Percentiles rank a stretch among this genome's conserved stretches.
Conservation (phyloP, 2,113 vertebrate species). For the Platichthys stellatus region DNA sequence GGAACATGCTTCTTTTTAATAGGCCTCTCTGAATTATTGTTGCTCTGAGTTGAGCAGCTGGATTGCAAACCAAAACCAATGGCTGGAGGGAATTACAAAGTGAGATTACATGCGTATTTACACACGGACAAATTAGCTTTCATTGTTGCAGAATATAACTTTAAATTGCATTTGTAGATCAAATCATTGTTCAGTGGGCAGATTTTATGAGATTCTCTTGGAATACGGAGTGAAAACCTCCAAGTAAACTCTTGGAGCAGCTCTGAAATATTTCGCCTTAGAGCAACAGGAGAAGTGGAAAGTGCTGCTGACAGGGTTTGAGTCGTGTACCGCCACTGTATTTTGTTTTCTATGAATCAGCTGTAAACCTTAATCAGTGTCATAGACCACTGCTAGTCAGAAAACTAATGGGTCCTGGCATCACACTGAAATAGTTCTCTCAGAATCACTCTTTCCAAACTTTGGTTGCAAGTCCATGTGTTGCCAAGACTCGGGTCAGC, state of each 20-base stretch:
- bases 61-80: slow-evolving; percentile 21
- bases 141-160: slow-evolving; percentile 28
- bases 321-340: slow-evolving; percentile 24
- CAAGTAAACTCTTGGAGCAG: slow-evolving; percentile 3
- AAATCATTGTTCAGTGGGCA: slow-evolving; percentile 10
- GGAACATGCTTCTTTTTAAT: slow-evolving; percentile 33
- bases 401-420: slow-evolving; percentile 63
- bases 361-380: slow-evolving; percentile 27
- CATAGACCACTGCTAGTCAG: slow-evolving; percentile 15
- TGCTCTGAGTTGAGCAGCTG: slow-evolving; percentile 20
- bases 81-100: slow-evolving; percentile 41
- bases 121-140: slow-evolving; percentile 42
- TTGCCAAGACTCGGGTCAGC: slow-evolving; percentile 23
- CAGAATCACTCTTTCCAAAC: slow-evolving; percentile 35
- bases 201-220: slow-evolving; percentile 24
- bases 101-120: slow-evolving; percentile 44
- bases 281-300: not conserved
- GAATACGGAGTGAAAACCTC: slow-evolving; percentile 6
- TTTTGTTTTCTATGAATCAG: slow-evolving; percentile 52
- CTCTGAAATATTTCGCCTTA: slow-evolving; percentile 1
- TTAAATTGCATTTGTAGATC: slow-evolving; percentile 25
- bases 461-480: slow-evolving; percentile 1
- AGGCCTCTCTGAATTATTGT: slow-evolving; percentile 30
- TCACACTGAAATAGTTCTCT: slow-evolving; percentile 52
- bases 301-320: slow-evolving; percentile 44